Base-by-base conservation (phyloP, 2,113 vertebrate species). In the Anseranas semipalmata region DNA sequence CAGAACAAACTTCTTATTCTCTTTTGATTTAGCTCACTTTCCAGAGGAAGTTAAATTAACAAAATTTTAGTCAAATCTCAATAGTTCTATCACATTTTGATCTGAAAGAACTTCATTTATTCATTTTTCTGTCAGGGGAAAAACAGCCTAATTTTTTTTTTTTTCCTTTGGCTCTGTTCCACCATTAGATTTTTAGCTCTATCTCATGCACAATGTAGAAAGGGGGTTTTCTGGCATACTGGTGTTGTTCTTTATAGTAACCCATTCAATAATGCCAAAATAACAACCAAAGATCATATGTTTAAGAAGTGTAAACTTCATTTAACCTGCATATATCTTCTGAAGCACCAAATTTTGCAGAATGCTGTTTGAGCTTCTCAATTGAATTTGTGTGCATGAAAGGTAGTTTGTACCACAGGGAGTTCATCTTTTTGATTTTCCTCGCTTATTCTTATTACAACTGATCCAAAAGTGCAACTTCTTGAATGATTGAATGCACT, bases 251-350 rank as follows among this genome's bases (percentile, higher is more conserved):
- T 11, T 10, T 70, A 10, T 32, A 55, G 14, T 9, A 67, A 67
- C 22, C 2, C 1, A 28, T 43, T 76, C 12, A 24, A 8, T 68
- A 56, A 35, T 41, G 27, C 6, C 27, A 90, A 70, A 78, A 59
- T 20, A 79, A 25, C 19, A 79, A 41, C 20, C 0, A 8, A 70
- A 74, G 7, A 21, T 35, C 14, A 24, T 7, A 35, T 1, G 0
- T 55, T 68, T 75, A 53, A 48, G 9, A 55, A 73, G 3, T 4
- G 2, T 24, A 66, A 85, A 48, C 8, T 71, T 71, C 5, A 25
- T 55, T 76, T 89, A 81, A 71, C 24, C 28, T 50, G 14, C 14
- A 37, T 52, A 7, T 46, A 55, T 70, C 22, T 92, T 90, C 20
- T 46, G 9, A 21, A 62, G 16, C 12, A 77, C 24, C 27, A 58